A percentile compares a stretch with the other conserved stretches of the same genome.
Conservation (phyloP, 2,888 invertebrate genomes). For the Mythimna albipuncta region DNA sequence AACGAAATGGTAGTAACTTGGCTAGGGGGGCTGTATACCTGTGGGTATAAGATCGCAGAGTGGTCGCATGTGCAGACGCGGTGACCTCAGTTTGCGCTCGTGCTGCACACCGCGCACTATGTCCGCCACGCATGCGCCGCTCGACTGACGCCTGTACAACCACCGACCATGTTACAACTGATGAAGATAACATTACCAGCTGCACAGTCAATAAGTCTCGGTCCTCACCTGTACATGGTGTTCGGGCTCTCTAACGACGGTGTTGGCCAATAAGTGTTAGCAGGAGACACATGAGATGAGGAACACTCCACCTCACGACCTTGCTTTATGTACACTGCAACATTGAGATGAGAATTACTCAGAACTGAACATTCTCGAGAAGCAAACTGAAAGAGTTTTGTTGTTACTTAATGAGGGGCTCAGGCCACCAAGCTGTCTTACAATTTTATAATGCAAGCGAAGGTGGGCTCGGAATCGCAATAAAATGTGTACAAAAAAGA, state of each 20-base stretch:
- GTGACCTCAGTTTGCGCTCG: slow-evolving; percentile 76
- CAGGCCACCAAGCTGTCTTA: no score
- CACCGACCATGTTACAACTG: background rate
- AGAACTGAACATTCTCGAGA: background rate
- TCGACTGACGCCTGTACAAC: slow-evolving; percentile 30
- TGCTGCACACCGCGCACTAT: slow-evolving; percentile 88
- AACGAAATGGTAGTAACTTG: no score
- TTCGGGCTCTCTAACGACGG: slow-evolving; percentile 80
- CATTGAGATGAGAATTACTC: background rate
- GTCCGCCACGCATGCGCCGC: slow-evolving; percentile 67
- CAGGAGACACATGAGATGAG: slow-evolving; percentile 82
- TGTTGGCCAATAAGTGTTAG: slow-evolving; percentile 84
- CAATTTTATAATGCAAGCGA: no score
- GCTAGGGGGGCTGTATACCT: slow-evolving; percentile 14
- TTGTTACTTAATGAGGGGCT: no score
- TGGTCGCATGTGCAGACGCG: slow-evolving; percentile 75
- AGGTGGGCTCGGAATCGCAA: no score
- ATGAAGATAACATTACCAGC: background rate
- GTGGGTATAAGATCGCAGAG: slow-evolving; percentile 86
- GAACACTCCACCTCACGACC: slow-evolving; percentile 90
- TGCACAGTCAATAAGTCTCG: slow-evolving; percentile 5
- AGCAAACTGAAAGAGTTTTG: background rate
- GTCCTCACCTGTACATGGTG: slow-evolving; percentile 78
- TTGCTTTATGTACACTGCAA: slow-evolving; percentile 90
- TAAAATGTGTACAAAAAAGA: background rate